These are phyloP conservation scores for Lemur catta DNA, from an alignment of 2,797 vertebrate species.

Conservation along the genomic window DNA sequence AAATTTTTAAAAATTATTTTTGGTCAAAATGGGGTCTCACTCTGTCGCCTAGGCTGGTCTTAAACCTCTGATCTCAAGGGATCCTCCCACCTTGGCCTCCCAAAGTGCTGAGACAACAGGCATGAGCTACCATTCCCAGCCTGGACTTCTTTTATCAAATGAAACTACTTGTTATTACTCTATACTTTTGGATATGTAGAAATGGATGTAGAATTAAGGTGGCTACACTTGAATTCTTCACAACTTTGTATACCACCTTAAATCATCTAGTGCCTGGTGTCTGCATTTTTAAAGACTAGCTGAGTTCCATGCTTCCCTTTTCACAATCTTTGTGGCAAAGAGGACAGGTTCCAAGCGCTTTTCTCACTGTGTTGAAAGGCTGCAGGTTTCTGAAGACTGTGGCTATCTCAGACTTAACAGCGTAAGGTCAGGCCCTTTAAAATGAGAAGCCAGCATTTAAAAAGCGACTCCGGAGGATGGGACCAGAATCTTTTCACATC, in stretches of 20 bases:
- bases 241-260: background rate
- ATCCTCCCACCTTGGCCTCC: background rate
- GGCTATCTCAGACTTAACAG: background rate
- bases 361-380: background rate
- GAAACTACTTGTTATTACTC: background rate
- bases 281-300: background rate
- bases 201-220: background rate
- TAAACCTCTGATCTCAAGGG: background rate
- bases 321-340: background rate
- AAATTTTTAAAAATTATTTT: background rate
- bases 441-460: slow-evolving; percentile 40
- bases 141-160: background rate
- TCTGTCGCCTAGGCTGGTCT: background rate
- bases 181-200: background rate
- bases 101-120: background rate
- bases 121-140: background rate
- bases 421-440: background rate
- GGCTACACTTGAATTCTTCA: background rate
- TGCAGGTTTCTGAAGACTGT: background rate
- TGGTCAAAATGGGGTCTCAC: background rate
- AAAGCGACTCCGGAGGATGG: background rate
- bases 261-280: background rate
- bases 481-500: background rate
- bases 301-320: background rate
- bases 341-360: background rate